A percentile compares a stretch with the other conserved stretches of the same genome.
These are phyloP conservation scores for Lepilemur ruficaudatus DNA, from an alignment of 2,797 vertebrate species.

Conservation along the genomic window DNA sequence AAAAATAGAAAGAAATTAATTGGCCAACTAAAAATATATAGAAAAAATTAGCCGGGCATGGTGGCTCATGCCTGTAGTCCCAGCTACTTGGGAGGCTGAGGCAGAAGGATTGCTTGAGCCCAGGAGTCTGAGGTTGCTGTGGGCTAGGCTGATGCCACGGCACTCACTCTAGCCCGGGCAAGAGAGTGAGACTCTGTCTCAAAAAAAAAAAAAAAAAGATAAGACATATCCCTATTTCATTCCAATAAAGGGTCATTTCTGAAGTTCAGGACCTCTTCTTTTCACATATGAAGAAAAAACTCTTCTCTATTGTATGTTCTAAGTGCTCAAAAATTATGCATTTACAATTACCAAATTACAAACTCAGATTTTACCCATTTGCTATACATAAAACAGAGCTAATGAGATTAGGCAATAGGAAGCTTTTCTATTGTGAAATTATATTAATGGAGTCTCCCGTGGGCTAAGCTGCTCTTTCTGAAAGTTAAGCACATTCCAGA, in stretches of 20 bases:
- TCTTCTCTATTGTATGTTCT: neutral
- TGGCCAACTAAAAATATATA: too few relatives aligned
- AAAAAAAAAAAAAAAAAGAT: neutral
- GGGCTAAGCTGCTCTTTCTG: slow-evolving; percentile 16
- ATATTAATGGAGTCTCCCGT: slow-evolving; percentile 54
- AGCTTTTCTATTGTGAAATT: slow-evolving; percentile 60
- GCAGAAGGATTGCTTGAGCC: too few relatives aligned
- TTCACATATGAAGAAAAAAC: neutral
- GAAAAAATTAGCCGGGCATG: too few relatives aligned
- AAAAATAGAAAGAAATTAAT: too few relatives aligned
- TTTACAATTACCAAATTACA: slow-evolving; percentile 44
- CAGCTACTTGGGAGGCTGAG: too few relatives aligned
- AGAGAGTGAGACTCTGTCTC: too few relatives aligned
- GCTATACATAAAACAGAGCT: slow-evolving; percentile 65
- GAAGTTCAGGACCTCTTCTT: slow-evolving; percentile 2
- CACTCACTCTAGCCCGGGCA: too few relatives aligned
- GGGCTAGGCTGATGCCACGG: too few relatives aligned
- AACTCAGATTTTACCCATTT: slow-evolving; percentile 62
- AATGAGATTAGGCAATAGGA: slow-evolving; percentile 65
- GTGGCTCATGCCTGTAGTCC: too few relatives aligned
- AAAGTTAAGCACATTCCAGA: slow-evolving; percentile 61
- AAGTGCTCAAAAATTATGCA: slow-evolving; percentile 46
- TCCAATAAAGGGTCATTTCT: neutral
- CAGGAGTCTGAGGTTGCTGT: too few relatives aligned
- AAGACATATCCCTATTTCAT: neutral